Conservation (phyloP, 2,797 vertebrate genomes). For the Helarctos malayanus region DNA sequence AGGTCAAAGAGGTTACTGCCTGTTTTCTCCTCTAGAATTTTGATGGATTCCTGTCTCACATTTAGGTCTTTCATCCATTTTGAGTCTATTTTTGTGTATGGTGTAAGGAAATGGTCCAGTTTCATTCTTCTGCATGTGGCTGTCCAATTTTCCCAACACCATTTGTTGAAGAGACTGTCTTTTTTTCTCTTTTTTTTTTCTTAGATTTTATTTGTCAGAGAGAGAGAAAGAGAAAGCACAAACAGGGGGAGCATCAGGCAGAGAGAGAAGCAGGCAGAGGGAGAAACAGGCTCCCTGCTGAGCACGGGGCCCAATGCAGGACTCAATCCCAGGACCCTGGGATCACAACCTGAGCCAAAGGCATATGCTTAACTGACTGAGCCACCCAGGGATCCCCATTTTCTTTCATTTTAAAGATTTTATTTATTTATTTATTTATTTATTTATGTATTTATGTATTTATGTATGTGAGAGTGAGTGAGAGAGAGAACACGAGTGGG, state of each 20-base stretch:
- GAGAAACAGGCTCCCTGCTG: background rate
- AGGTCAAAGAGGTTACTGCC: no score
- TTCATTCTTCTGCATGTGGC: no score
- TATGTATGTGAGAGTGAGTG: background rate
- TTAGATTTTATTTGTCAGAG: background rate
- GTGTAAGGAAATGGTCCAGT: no score
- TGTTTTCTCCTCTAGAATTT: no score
- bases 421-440: background rate
- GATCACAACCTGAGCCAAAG: background rate
- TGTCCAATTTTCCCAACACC: no score
- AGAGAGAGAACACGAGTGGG: background rate
- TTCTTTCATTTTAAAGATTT: background rate
- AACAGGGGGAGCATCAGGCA: no score
- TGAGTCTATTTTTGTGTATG: no score
- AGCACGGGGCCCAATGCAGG: no score
- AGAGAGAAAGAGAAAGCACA: background rate
- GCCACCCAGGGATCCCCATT: background rate
- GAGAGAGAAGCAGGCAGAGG: background rate
- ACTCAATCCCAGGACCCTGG: background rate
- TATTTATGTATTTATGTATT: background rate
- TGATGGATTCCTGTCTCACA: no score
- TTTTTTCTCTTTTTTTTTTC: background rate
- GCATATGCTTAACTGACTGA: background rate
- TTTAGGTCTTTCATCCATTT: no score
- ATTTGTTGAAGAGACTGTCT: no score